Conservation (phyloP, 2,113 vertebrate genomes). For the Pitta sordida region DNA sequence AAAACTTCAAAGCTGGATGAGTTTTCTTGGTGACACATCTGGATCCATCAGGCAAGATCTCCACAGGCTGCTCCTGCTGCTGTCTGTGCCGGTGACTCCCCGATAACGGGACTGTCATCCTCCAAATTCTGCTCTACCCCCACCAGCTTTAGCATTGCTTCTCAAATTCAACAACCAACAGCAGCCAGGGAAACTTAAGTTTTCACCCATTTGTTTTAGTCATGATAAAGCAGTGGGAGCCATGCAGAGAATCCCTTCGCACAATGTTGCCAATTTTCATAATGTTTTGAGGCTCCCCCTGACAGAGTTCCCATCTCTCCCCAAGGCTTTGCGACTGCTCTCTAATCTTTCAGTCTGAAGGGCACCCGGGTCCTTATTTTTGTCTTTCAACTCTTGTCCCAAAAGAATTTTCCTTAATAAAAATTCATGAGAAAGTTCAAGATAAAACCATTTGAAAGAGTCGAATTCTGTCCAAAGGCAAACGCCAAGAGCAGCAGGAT, state of each 20-base stretch:
- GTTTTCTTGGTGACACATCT: not conserved
- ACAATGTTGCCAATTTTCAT: not conserved
- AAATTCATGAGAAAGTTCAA: constrained; percentile 40
- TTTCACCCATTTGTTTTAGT: not conserved
- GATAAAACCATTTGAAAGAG: not conserved
- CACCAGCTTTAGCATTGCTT: not conserved
- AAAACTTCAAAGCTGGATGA: not conserved
- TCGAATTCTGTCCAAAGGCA: constrained; percentile 25
- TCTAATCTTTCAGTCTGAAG: not conserved
- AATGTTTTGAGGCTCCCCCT: not conserved
- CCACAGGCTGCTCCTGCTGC: not conserved
- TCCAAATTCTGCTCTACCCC: not conserved
- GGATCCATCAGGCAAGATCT: not conserved
- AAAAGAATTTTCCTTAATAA: not conserved
- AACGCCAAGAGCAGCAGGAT: not conserved
- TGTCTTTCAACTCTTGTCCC: constrained; percentile 20
- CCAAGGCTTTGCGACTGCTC: not conserved
- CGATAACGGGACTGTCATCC: not conserved
- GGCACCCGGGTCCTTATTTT: not conserved
- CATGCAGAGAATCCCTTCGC: not conserved
- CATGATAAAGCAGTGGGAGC: not conserved
- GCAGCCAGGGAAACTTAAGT: not conserved
- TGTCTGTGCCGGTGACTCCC: not conserved
- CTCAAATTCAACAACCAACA: not conserved
- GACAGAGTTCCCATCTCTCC: not conserved